phyloP scores from a whole-genome alignment of 2,797 vertebrate species.

The Pogoniulus pusillus region DNA sequence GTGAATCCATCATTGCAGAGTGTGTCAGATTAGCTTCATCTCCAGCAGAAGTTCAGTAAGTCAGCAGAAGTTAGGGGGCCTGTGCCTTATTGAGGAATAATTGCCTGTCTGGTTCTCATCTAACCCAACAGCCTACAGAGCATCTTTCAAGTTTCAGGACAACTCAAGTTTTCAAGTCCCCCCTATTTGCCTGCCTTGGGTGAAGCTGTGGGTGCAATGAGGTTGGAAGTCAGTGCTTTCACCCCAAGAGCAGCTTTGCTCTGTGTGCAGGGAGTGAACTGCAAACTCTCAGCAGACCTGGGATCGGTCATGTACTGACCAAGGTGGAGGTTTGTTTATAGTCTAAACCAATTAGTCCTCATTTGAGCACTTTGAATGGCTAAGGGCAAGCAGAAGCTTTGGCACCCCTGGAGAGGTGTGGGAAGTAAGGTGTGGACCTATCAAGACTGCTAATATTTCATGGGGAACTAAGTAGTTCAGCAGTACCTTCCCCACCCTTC shows the following conservation, averaged over 20 bases:
- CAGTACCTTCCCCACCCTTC: not conserved
- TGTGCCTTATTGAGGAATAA: not conserved
- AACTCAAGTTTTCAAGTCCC: not conserved
- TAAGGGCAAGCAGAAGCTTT: not conserved
- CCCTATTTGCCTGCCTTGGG: not conserved
- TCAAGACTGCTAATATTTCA: not conserved
- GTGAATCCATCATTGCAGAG: not conserved
- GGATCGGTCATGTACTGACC: not conserved
- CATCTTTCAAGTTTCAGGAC: not conserved
- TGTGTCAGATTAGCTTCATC: not conserved
- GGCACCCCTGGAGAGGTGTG: not conserved
- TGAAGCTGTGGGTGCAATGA: not conserved
- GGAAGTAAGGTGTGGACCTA: not conserved
- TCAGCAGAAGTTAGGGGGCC: not conserved
- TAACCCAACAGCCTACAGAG: not conserved
- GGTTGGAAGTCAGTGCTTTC: not conserved
- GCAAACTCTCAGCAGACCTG: not conserved
- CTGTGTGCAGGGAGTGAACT: accelerated
- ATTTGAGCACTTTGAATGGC: not conserved
- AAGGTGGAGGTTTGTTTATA: not conserved
- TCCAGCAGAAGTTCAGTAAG: not conserved
- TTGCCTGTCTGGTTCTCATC: not conserved
- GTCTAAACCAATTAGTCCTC: not conserved
- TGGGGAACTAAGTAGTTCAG: not conserved
- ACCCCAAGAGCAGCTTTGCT: not conserved